phyloP scores from a whole-genome alignment of 2,888 invertebrate genomes.

The Sphaerophoria taeniata region DNA sequence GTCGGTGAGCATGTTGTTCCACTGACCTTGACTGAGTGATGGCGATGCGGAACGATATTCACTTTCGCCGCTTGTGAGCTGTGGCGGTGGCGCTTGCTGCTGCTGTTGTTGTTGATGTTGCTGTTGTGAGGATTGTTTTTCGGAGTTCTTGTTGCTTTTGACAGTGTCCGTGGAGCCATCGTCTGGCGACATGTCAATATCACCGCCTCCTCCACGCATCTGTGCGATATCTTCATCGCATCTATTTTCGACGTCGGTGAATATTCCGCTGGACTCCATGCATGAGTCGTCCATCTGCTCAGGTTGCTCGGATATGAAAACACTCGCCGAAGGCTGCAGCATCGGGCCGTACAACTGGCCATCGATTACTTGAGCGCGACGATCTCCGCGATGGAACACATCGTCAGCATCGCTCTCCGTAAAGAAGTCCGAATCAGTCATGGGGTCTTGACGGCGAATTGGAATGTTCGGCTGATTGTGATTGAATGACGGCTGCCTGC shows the following conservation, averaged over 20 bases:
- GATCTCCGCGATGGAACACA: constrained; percentile 87
- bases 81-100: constrained; percentile 55
- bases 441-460: constrained; percentile 90
- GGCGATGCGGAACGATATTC: constrained; percentile 73
- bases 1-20: constrained; percentile 76
- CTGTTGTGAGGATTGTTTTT: constrained; percentile 29
- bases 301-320: constrained; percentile 84
- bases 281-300: constrained; percentile 88
- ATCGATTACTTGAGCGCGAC: constrained; percentile 93
- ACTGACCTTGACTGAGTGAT: constrained; percentile 77
- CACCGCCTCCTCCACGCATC: constrained; percentile 79
- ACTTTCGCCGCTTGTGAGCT: constrained; percentile 60
- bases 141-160: constrained; percentile 83
- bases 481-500: constrained; percentile 83
- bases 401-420: constrained; percentile 95
- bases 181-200: constrained; percentile 87
- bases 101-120: constrained; percentile 49
- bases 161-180: constrained; percentile 83
- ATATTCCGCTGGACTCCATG: constrained; percentile 95
- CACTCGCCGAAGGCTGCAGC: constrained; percentile 83
- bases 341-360: constrained; percentile 92
- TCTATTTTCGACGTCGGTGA: constrained; percentile 92
- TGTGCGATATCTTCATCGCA: constrained; percentile 85
- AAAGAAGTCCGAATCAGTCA: constrained; percentile 96
- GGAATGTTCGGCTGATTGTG: constrained; percentile 84